Evolutionary conservation across 2,888 invertebrate species (phyloP), one percentile per base, ranked within the genome.

Genomic region (Chrysolina americana): DNA sequence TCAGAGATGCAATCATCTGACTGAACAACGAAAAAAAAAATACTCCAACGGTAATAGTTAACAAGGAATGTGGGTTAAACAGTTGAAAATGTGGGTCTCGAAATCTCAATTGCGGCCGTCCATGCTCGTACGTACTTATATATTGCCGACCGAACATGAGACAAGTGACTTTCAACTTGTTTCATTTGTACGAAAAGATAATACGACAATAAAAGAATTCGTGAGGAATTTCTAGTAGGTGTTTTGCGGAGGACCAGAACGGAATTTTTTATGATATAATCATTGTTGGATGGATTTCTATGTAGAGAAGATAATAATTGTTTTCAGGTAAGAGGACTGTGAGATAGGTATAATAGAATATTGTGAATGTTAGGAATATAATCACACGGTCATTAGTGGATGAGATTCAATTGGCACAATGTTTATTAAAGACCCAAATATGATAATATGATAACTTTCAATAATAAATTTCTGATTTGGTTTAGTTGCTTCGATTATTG

Each of bases 1-100:
- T 62, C 48, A n/a, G 47, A 65, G 21, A 62, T 53, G 70, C 23
- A 28, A 65, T 19, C 48, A 56, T 59, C 59, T 11, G 28, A 36
- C 23, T 36, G 59, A 28, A 59, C 28, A 59, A n/a, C 36, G 59
- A 59, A 68, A 74, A 68, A 63, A 56, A 41, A 62, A 63, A 68
- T 19, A 41, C 41, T 63, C 68, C 53, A 74, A 68, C 74, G 69
- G 75, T 75, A 71, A 75, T 75, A 68, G 68, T 65, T 62, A 59
- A 78, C 63, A 64, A 68, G 53, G 74, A 77, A 77, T 77, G 73
- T 77, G 71, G 77, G 77, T 77, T 77, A 77, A 71, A 71, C 62
- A 77, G 73, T 73, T 77, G 71, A 75, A 75, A 71, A 78, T 72
- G 76, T 78, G 74, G 77, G 71, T 70, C 76, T 76, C 62, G 41